phyloP scores from a whole-genome alignment of 2,797 vertebrate species.

The Ptychadena robeensis region DNA sequence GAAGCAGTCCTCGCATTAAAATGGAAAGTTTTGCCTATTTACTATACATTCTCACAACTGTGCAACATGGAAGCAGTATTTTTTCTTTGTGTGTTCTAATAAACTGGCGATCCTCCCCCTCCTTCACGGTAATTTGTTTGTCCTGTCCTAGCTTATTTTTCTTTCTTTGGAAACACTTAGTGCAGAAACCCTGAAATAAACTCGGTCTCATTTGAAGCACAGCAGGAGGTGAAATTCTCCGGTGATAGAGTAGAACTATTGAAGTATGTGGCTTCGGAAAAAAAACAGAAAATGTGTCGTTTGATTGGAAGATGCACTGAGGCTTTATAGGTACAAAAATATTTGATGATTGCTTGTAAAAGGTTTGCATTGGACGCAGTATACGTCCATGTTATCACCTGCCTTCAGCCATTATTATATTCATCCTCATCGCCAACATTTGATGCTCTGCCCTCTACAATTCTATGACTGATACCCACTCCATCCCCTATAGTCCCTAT shows the following conservation, averaged over 20 bases:
- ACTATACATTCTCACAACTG: background rate
- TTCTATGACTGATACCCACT: too few species aligned
- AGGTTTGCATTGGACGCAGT: too few species aligned
- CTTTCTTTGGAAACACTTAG: constrained; percentile 4
- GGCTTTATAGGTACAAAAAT: background rate
- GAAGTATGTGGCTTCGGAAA: background rate
- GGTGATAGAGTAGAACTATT: constrained; percentile 24
- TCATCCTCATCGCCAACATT: too few species aligned
- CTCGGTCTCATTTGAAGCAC: constrained; percentile 27
- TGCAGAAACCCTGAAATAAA: constrained; percentile 15
- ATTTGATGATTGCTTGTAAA: background rate
- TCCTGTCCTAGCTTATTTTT: constrained; percentile 26
- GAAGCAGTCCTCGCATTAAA: too few species aligned
- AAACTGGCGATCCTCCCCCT: background rate
- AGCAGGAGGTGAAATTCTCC: constrained; percentile 33
- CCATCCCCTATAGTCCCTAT: too few species aligned
- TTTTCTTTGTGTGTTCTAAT: constrained; percentile 14
- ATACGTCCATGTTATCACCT: too few species aligned
- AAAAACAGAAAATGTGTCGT: constrained; percentile 18
- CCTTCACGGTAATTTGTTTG: constrained; percentile 29
- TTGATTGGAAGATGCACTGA: background rate
- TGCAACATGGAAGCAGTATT: background rate
- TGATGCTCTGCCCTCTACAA: too few species aligned
- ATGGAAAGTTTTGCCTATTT: too few species aligned
- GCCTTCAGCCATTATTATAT: too few species aligned